Conservation (phyloP, 1,140 invertebrate genomes). For the Lucilia sericata region DNA sequence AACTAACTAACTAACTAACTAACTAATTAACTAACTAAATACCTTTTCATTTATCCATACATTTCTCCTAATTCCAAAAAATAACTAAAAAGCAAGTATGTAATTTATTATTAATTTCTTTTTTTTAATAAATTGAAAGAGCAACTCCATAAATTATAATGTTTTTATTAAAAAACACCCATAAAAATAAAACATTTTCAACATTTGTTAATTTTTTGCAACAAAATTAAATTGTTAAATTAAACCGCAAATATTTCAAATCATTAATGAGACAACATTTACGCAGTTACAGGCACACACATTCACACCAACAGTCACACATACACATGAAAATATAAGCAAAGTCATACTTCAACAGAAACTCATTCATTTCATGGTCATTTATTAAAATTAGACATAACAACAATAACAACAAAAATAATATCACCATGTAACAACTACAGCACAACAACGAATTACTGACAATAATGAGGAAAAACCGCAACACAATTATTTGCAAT, state of each 20-base stretch:
- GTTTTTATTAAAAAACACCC: neutral
- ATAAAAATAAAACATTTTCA: neutral
- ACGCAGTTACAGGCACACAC: neutral
- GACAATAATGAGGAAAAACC: constrained; percentile 13
- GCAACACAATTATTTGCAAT: constrained; percentile 14
- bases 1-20: no score
- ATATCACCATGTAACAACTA: neutral
- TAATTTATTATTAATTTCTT: no score
- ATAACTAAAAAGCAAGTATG: no score
- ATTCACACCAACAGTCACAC: neutral
- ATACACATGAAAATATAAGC: neutral
- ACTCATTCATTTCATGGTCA: neutral
- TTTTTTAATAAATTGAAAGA: no score
- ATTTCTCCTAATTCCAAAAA: no score
- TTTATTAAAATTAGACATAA: neutral
- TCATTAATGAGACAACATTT: constrained; percentile 5
- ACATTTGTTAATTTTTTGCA: neutral
- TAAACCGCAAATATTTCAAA: neutral
- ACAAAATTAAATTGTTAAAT: neutral
- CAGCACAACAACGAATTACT: neutral
- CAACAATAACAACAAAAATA: neutral
- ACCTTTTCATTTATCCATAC: no score
- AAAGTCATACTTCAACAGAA: neutral
- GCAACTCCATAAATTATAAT: no score
- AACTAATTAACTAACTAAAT: no score